A percentile compares a stretch with the other conserved stretches of the same genome.
Conservation (phyloP, 2,113 vertebrate genomes). For the Ceyx melanurus region DNA sequence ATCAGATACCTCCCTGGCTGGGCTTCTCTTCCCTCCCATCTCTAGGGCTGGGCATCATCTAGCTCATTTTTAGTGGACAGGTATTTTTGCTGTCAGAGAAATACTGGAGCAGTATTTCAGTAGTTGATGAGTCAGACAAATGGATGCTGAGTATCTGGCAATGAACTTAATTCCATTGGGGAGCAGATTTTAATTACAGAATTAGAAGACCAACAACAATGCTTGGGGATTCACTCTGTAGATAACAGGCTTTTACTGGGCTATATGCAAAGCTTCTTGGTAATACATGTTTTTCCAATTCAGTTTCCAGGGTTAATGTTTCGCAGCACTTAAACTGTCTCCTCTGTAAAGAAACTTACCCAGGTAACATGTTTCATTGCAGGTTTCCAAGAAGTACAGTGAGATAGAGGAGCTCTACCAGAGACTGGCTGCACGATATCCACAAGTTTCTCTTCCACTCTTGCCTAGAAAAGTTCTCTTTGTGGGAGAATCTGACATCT, state of each 20-base stretch:
- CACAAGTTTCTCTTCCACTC: conserved; percentile 70
- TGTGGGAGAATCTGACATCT: conserved; percentile 84
- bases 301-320: not conserved
- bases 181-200: not conserved
- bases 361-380: conserved; percentile 1
- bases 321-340: not conserved
- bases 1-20: not conserved
- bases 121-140: not conserved
- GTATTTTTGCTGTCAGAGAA: not conserved
- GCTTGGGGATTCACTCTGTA: not conserved
- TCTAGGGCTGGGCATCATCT: not conserved
- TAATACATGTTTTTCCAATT: not conserved
- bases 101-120: not conserved
- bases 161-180: conserved; percentile 5
- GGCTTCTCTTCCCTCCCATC: not conserved
- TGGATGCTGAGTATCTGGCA: not conserved
- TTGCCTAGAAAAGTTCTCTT: conserved; percentile 86
- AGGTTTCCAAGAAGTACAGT: conserved; percentile 89
- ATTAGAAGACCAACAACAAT: not conserved
- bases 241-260: not conserved
- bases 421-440: conserved; percentile 70
- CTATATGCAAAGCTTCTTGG: not conserved
- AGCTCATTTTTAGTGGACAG: not conserved
- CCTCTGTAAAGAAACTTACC: not conserved
- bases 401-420: conserved; percentile 85